Evolutionary conservation across 2,888 invertebrate species (phyloP).

Genomic region (Melanargia galathea): DNA sequence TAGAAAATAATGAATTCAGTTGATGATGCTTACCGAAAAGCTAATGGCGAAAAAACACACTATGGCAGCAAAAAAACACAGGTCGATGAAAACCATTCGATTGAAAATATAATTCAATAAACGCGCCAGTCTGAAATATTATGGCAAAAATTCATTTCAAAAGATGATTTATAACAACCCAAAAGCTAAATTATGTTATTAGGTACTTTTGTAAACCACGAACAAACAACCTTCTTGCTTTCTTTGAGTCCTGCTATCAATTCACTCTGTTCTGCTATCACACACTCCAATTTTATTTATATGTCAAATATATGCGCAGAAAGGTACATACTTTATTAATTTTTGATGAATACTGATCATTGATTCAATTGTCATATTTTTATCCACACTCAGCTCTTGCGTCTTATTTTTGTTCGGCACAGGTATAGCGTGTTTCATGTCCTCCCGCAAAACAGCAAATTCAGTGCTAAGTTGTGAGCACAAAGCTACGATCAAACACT

Average conservation of each 20-base stretch:
- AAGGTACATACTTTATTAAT: slow-evolving; percentile 51
- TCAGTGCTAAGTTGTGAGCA: slow-evolving; percentile 55
- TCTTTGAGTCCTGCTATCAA: too few relatives aligned
- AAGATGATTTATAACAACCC: background rate
- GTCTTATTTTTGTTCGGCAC: slow-evolving; percentile 22
- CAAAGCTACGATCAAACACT: slow-evolving; percentile 56
- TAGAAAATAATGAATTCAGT: background rate
- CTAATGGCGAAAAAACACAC: slow-evolving; percentile 60
- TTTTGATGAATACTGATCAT: slow-evolving; percentile 55
- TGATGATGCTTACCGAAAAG: slow-evolving; percentile 52
- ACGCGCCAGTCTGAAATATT: slow-evolving; percentile 51
- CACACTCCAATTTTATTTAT: too few relatives aligned
- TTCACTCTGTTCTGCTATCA: too few relatives aligned
- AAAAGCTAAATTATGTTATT: background rate
- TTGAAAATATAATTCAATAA: slow-evolving; percentile 55
- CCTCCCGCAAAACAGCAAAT: slow-evolving; percentile 56
- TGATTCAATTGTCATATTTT: slow-evolving; percentile 41
- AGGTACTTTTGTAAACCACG: too few relatives aligned
- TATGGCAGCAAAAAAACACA: slow-evolving; percentile 51
- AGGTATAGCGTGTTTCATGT: slow-evolving; percentile 48
- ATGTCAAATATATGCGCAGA: too few relatives aligned
- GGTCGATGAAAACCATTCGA: slow-evolving; percentile 55
- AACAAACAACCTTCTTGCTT: too few relatives aligned
- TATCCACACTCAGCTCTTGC: background rate
- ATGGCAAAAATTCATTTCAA: slow-evolving; percentile 22